Evolutionary conservation across 1,140 invertebrate species (phyloP), one percentile per base, ranked within the genome.

Genomic region (Diorhabda sublineata): DNA sequence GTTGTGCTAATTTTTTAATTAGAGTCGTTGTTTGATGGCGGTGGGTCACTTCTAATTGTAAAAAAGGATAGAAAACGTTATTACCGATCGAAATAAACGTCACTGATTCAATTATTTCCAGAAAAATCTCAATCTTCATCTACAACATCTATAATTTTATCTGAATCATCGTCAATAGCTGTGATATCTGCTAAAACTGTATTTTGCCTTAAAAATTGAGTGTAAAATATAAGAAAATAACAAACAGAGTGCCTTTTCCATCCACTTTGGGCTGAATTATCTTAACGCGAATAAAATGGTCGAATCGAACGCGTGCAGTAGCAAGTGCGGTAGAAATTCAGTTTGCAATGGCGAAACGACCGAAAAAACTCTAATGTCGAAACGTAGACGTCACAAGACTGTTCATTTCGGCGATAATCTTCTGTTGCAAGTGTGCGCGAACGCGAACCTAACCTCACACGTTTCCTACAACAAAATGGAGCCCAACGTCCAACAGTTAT

Each of bases 401-500:
- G 89, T 91, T 8, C 89, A 91, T 81, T 91, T 91, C 78, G 89
- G 89, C 58, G 89, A 90, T 74, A 89, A 88, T 76, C 82, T 90
- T 4, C 80, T 89, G 44, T 85, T 88, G 77, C 87, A 89, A 76
- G 87, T 89, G 61, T 89, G 88, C 79, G 86, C 88, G 66, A 88
- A 89, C 77, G 78, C 78, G 4, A 77, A 78, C 67, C 67, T 79
- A 42, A 75, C 76, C 44, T 77, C 78, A 61, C 76, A 79, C 68
- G 74, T 77, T 60, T 72, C 76, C 9, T 83, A 66, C 79, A 79
- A 68, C 61, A 83, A 78, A 72, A 82, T 84, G 81, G 86, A 89
- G 75, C 86, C 88, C n/a, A 90, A 91, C 78, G 89, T 91, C n/a
- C 88, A 90, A 78, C 88, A 90, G 80, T 83, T 91, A 67, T 91